phyloP scores from a whole-genome alignment of 1,140 invertebrate genomes.

The Leptoteleia sp. region DNA sequence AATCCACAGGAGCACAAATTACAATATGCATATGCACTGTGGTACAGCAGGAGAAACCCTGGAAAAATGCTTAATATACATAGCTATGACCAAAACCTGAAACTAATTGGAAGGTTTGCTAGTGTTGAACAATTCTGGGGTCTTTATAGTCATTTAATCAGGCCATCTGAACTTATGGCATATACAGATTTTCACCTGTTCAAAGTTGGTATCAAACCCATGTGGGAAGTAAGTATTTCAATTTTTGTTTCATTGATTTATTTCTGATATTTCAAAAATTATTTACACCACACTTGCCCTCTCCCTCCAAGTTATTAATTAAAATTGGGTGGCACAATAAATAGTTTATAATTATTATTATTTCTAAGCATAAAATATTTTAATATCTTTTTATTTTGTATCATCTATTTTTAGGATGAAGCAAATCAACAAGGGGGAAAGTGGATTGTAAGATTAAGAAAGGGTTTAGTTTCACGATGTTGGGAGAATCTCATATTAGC shows the following conservation, averaged over 20 bases:
- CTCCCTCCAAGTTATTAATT: too few relatives aligned
- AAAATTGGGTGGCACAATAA: too few relatives aligned
- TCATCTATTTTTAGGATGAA: slow-evolving; percentile 86
- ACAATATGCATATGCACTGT: slow-evolving; percentile 94
- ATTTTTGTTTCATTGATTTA: too few relatives aligned
- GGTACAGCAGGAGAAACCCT: slow-evolving; percentile 90
- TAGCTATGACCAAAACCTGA: slow-evolving; percentile 87
- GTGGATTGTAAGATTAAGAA: slow-evolving; percentile 97
- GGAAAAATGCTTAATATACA: slow-evolving; percentile 85
- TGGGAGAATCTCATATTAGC: slow-evolving; percentile 99
- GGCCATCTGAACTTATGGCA: slow-evolving; percentile 92
- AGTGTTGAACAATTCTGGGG: slow-evolving; percentile 99
- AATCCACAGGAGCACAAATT: slow-evolving; percentile 91
- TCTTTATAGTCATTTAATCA: slow-evolving; percentile 94
- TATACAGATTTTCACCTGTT: slow-evolving; percentile 98
- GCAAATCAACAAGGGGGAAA: slow-evolving; percentile 97
- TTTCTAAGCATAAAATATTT: too few relatives aligned
- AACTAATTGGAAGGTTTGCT: slow-evolving; percentile 91
- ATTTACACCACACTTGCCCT: too few relatives aligned
- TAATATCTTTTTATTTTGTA: too few relatives aligned
- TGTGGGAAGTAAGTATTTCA: slow-evolving; percentile 92
- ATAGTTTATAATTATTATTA: too few relatives aligned
- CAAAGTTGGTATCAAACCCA: slow-evolving; percentile 98
- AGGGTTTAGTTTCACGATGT: slow-evolving; percentile 96
- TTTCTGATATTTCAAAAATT: too few relatives aligned